Percentiles rank a stretch among this genome's conserved stretches.
Evolutionary conservation across 2,797 vertebrate species (phyloP).

Genomic region (Antrozous pallidus): DNA sequence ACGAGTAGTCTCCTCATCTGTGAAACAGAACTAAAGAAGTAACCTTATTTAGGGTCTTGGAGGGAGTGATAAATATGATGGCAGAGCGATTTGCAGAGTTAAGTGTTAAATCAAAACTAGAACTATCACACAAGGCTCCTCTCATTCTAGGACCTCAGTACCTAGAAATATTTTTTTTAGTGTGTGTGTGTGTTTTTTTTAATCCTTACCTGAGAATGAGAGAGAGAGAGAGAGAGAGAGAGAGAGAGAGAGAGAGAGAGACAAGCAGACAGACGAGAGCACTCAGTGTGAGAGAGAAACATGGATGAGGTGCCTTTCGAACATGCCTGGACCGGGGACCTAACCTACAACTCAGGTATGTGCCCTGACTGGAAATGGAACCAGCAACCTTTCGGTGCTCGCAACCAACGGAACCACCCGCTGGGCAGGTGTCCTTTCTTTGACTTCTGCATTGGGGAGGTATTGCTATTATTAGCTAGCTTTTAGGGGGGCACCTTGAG

Average conservation of each 20-base stretch:
- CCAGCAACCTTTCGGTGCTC: neutral
- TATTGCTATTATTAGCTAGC: neutral
- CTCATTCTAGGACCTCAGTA: neutral
- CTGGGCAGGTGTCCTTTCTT: neutral
- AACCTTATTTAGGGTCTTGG: neutral
- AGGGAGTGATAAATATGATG: slow-evolving; percentile 3
- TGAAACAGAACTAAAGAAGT: neutral
- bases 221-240: neutral
- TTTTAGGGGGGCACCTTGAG: neutral
- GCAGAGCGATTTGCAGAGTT: neutral
- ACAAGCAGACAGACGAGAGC: neutral
- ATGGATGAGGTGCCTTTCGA: neutral
- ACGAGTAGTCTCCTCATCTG: neutral
- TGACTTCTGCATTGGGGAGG: neutral
- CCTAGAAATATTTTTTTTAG: neutral
- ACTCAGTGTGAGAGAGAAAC: neutral
- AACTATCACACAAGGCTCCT: neutral
- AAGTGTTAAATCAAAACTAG: neutral
- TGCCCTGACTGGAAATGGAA: neutral
- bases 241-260: neutral
- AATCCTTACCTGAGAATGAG: neutral
- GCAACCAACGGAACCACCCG: neutral
- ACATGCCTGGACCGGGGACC: neutral
- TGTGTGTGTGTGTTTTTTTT: too few species aligned
- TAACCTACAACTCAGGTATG: neutral